Base-by-base conservation (phyloP, 2,113 vertebrate species). In the Telmatochromis sp. region DNA sequence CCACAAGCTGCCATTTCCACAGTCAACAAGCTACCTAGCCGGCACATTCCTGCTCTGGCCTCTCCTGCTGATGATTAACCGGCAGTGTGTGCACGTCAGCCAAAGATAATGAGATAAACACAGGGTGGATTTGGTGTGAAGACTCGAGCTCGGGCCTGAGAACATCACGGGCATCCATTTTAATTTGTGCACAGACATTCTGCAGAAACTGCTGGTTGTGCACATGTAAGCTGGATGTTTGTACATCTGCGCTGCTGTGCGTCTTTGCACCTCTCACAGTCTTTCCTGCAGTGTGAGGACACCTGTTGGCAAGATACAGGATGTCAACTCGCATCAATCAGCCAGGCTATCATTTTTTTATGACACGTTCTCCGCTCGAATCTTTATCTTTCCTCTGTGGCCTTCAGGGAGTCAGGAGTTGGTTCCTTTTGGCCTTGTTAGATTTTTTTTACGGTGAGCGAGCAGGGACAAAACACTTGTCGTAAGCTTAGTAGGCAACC, bases 61-160 rank as follows among this genome's bases (percentile, higher is more conserved):
- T 58, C 12, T 78, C 26, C 80, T 73, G 86, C 92, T 13, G 75
- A 88, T 94, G 37, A 93, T 94, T 93, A 82, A 91, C 92, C 14
- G 1, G n/a, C 42, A 7, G 82, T 85, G 81, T 42, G 51, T 71
- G 73, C 21, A 47, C 11, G 26, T 71, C 73, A 58, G 37, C 65
- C 19, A 9, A 13, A 82, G 81, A 88, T 84, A 71, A 90, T 8
- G 54, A 84, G 88, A 85, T 88, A 53, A 42, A 54, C 63, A 73
- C 3, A 35, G 63, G 10, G 58, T 14, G 37, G 85, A 35, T 80
- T 68, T 17, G 7, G 51, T 45, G 33, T 40, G 42, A 57, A 82
- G 83, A 82, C 85, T 75, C 6, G 13, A 15, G 80, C 33, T 83
- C 1, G 5, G 87, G 87, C 88, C 91, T 91, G 45, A 50, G 7